These are phyloP conservation scores for Dysdera silvatica DNA, from an alignment of 1,140 invertebrate species.

Conservation along the genomic window DNA sequence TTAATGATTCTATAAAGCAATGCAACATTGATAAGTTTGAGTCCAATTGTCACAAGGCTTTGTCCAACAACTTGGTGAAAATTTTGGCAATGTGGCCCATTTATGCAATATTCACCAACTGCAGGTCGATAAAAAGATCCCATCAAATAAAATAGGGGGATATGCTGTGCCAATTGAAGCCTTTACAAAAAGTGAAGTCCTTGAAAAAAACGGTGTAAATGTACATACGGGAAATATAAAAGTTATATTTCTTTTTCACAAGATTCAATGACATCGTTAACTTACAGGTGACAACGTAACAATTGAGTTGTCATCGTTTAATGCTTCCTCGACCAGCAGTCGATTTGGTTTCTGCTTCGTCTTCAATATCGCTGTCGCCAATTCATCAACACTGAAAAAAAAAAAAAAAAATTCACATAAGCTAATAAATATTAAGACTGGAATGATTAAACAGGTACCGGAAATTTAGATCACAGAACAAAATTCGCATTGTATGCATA, in stretches of 20 bases:
- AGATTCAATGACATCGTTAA: not conserved
- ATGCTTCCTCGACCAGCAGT: slow-evolving; percentile 93
- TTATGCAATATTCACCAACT: no score
- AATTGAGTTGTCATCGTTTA: slow-evolving; percentile 97
- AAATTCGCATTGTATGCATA: no score
- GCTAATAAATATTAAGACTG: not conserved
- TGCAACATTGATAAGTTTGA: no score
- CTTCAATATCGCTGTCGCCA: slow-evolving; percentile 95
- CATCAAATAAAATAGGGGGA: no score
- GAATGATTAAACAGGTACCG: no score
- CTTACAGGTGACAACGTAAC: slow-evolving; percentile 82
- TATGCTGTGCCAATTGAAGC: no score
- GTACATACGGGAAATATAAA: not conserved
- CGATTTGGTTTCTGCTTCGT: slow-evolving; percentile 97
- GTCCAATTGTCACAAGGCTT: no score
- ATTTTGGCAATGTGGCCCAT: no score
- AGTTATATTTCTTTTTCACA: not conserved
- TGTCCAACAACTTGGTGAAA: no score
- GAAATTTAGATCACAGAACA: no score
- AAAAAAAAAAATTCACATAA: not conserved
- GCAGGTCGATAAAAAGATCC: no score
- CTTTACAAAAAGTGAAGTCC: not conserved
- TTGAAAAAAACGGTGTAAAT: not conserved
- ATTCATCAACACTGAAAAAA: slow-evolving; percentile 60
- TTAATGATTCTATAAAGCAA: no score